Evolutionary conservation across 2,888 invertebrate species (phyloP).

Genomic region (Prosopocoilus inquinatus): DNA sequence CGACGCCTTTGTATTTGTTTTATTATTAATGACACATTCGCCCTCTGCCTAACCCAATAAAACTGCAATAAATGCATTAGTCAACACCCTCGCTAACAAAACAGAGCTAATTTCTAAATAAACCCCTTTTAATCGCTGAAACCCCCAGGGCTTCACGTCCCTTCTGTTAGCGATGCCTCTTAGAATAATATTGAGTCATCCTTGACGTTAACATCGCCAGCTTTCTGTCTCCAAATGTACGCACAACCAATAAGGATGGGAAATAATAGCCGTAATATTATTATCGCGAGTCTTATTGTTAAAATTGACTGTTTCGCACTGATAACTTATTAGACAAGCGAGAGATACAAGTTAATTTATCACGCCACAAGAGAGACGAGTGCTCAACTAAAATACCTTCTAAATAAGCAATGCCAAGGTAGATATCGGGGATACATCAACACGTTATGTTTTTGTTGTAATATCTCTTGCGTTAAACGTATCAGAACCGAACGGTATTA

Average conservation of each 20-base stretch:
- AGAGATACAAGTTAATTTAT: slow-evolving; percentile 16
- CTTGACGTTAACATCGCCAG: neutral
- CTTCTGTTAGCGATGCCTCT: slow-evolving; percentile 9
- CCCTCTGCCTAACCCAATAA: slow-evolving; percentile 14
- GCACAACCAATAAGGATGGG: too few species aligned
- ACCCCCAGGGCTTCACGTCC: slow-evolving; percentile 19
- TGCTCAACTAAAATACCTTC: slow-evolving; percentile 28
- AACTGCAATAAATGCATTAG: slow-evolving; percentile 32
- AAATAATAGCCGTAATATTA: too few species aligned
- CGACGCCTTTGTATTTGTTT: neutral
- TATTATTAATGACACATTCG: slow-evolving; percentile 16
- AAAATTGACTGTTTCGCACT: slow-evolving; percentile 28
- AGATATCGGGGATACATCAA: slow-evolving; percentile 18
- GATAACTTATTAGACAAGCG: slow-evolving; percentile 28
- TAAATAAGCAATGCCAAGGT: slow-evolving; percentile 28
- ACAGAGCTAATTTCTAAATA: slow-evolving; percentile 32
- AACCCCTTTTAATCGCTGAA: slow-evolving; percentile 31
- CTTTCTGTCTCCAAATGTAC: too few species aligned
- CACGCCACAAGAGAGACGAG: slow-evolving; percentile 13
- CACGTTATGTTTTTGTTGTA: slow-evolving; percentile 19
- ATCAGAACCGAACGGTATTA: too few species aligned
- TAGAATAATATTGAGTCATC: slow-evolving; percentile 32
- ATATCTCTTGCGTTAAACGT: neutral
- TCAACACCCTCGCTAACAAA: slow-evolving; percentile 30
- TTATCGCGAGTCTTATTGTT: slow-evolving; percentile 21